Evolutionary conservation across 2,888 invertebrate species (phyloP).

Genomic region (Dasypogon diadema): DNA sequence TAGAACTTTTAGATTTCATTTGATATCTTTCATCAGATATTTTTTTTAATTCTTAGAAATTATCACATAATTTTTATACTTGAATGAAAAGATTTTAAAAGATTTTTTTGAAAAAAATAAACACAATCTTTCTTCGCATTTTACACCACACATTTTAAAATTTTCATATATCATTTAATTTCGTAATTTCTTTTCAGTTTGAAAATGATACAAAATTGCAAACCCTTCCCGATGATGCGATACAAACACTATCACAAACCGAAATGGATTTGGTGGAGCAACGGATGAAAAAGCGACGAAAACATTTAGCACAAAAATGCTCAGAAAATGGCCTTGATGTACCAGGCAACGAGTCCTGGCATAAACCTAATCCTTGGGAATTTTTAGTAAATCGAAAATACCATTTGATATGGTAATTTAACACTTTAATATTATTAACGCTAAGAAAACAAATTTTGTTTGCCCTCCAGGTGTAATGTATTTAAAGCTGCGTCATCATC

Average conservation of each 20-base stretch:
- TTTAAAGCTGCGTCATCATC: slow-evolving; percentile 90
- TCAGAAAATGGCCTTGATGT: slow-evolving; percentile 66
- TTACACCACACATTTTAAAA: too few relatives aligned
- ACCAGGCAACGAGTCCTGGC: slow-evolving; percentile 67
- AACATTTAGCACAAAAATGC: slow-evolving; percentile 66
- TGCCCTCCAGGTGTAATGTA: slow-evolving; percentile 76
- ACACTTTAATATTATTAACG: not conserved
- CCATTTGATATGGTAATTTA: slow-evolving; percentile 80
- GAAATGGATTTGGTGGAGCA: slow-evolving; percentile 67
- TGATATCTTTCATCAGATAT: too few relatives aligned
- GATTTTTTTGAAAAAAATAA: too few relatives aligned
- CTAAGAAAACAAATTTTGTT: slow-evolving; percentile 16
- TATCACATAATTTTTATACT: too few relatives aligned
- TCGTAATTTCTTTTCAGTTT: slow-evolving; percentile 60
- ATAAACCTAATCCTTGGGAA: slow-evolving; percentile 86
- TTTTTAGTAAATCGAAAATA: slow-evolving; percentile 84
- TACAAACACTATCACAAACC: slow-evolving; percentile 65
- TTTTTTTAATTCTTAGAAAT: too few relatives aligned
- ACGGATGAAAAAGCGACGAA: slow-evolving; percentile 67
- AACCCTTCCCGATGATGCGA: slow-evolving; percentile 66
- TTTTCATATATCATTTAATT: too few relatives aligned
- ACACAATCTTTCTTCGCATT: too few relatives aligned
- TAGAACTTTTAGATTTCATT: too few relatives aligned
- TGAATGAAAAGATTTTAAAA: too few relatives aligned
- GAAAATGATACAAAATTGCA: slow-evolving; percentile 67